phyloP scores from a whole-genome alignment of 2,888 invertebrate species.

The Eristalis arbustorum region DNA sequence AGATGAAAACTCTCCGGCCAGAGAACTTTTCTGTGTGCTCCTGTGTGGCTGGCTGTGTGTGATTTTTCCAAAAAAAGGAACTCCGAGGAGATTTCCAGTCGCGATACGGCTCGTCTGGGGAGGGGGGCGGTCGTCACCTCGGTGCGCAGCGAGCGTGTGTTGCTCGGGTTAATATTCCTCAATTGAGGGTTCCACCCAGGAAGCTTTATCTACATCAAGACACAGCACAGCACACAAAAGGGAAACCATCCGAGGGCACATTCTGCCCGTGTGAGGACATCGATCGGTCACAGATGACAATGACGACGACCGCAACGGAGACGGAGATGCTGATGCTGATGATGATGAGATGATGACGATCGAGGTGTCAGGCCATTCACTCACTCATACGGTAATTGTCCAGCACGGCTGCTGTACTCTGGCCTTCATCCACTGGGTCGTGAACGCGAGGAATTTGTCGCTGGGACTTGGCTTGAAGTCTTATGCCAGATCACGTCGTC shows the following conservation, averaged over 20 bases:
- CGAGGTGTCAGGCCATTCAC: constrained; percentile 64
- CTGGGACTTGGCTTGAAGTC: constrained; percentile 50
- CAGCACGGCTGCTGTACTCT: constrained; percentile 4
- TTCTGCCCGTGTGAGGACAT: constrained; percentile 26
- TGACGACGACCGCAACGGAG: background rate
- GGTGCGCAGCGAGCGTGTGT: constrained; percentile 22
- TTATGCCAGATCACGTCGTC: constrained; percentile 69
- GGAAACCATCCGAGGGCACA: background rate
- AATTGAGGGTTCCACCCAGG: constrained; percentile 69
- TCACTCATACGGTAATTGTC: constrained; percentile 68
- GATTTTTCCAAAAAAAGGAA: constrained; percentile 45
- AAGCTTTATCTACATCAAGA: constrained; percentile 63
- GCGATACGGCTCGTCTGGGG: constrained; percentile 33
- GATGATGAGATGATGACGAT: constrained; percentile 55
- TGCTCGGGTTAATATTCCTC: constrained; percentile 63
- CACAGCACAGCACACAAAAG: background rate
- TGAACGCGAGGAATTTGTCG: constrained; percentile 63
- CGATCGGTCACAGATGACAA: constrained; percentile 62
- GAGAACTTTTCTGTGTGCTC: background rate
- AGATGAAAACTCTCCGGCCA: constrained; percentile 44
- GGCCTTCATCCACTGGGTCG: constrained; percentile 76
- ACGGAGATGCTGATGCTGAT: constrained; percentile 1
- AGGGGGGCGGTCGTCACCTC: constrained; percentile 31
- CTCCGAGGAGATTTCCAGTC: constrained; percentile 28
- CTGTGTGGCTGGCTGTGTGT: background rate